phyloP scores from a whole-genome alignment of 2,113 vertebrate species.

The Cavia aperea region DNA sequence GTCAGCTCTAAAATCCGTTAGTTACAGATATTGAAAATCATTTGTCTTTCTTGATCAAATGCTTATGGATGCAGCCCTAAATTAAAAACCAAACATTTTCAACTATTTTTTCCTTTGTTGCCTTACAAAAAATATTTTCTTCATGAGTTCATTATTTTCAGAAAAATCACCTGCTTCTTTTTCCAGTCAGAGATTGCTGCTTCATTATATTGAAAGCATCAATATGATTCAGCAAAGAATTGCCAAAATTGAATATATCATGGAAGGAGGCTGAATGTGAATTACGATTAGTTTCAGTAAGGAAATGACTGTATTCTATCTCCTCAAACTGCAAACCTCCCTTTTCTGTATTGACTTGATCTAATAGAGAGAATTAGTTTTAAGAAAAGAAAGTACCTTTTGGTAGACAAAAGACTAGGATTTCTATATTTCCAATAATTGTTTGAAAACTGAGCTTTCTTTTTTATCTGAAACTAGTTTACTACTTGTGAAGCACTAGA shows the following conservation, averaged over 20 bases:
- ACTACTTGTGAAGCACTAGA: background rate
- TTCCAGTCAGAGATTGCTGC: background rate
- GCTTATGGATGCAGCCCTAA: background rate
- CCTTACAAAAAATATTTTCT: background rate
- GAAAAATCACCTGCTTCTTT: background rate
- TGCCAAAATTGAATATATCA: background rate
- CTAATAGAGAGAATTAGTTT: background rate
- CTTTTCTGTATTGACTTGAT: background rate
- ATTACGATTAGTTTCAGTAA: background rate
- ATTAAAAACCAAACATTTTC: background rate
- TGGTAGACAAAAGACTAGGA: background rate
- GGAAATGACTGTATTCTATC: background rate
- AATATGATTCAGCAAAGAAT: background rate
- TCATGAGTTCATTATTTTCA: background rate
- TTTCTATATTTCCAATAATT: background rate
- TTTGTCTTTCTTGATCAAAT: background rate
- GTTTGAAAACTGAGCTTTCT: background rate
- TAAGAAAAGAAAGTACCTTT: background rate
- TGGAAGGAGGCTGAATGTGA: background rate
- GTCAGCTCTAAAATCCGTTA: background rate
- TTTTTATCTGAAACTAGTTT: background rate
- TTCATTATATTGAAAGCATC: background rate
- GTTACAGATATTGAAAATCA: background rate
- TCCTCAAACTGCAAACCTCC: background rate
- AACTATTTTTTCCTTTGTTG: background rate